Conservation (phyloP, 2,113 vertebrate genomes). For the Oostethus manadensis region DNA sequence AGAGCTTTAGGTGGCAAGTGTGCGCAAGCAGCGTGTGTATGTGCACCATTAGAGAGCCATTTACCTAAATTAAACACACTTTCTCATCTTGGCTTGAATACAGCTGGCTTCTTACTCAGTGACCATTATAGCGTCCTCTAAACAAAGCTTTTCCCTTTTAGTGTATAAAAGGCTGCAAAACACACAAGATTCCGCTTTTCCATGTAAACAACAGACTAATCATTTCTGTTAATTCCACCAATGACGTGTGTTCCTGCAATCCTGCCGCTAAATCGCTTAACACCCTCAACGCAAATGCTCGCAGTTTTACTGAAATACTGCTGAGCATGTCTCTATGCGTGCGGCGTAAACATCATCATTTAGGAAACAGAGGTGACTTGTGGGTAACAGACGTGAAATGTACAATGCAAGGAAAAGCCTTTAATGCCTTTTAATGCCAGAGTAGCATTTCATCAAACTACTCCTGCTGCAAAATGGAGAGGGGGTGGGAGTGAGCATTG, state of each 20-base stretch:
- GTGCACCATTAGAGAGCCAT: background rate
- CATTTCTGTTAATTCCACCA: background rate
- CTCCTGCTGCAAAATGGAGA: background rate
- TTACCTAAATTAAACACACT: background rate
- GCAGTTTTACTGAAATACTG: background rate
- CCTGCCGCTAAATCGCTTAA: background rate
- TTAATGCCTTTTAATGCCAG: slow-evolving; percentile 46
- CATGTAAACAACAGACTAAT: background rate
- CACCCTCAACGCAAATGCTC: background rate
- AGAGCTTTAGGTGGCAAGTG: no score
- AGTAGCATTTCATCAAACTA: slow-evolving; percentile 40
- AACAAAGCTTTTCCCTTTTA: background rate
- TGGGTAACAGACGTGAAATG: slow-evolving; percentile 27
- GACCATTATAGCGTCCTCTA: background rate
- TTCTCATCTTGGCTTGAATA: background rate
- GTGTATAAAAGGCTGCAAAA: slow-evolving; percentile 10
- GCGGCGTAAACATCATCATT: background rate
- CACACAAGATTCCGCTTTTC: slow-evolving; percentile 8
- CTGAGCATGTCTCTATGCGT: background rate
- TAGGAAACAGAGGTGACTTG: slow-evolving; percentile 35
- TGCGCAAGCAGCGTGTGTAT: background rate
- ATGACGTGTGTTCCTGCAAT: background rate
- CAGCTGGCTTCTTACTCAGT: background rate
- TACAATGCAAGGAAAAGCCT: slow-evolving; percentile 46
- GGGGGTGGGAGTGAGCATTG: background rate